phyloP scores from a whole-genome alignment of 2,113 vertebrate genomes.

The Pycnonotus jocosus region DNA sequence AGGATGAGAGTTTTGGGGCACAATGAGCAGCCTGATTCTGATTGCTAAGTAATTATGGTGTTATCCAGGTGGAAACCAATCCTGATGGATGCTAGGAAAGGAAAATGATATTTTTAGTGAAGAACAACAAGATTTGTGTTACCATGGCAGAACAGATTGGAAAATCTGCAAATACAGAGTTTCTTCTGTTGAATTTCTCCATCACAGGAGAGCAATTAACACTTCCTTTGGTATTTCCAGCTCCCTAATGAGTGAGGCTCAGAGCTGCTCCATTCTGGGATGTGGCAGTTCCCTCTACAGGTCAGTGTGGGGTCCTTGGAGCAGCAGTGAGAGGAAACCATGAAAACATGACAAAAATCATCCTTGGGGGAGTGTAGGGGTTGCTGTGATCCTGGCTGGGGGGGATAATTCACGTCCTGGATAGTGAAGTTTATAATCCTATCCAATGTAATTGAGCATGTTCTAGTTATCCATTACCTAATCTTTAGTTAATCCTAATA shows the following conservation, averaged over 20 bases:
- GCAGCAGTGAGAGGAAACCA: background rate
- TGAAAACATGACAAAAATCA: background rate
- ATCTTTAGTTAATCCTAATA: constrained; percentile 66
- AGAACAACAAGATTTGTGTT: background rate
- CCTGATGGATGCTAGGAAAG: background rate
- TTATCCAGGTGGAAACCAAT: background rate
- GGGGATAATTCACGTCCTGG: constrained; percentile 24
- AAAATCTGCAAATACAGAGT: background rate
- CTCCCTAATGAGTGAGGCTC: fast-evolving
- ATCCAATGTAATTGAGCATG: constrained; percentile 58
- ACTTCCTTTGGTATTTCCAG: background rate
- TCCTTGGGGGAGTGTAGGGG: background rate
- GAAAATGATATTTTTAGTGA: background rate
- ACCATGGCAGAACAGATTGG: background rate
- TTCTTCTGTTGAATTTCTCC: background rate
- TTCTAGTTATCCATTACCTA: constrained; percentile 61
- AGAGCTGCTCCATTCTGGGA: background rate
- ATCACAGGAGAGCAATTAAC: background rate
- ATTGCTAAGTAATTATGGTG: background rate
- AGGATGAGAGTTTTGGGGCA: background rate
- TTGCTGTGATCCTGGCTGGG: background rate
- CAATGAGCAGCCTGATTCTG: background rate
- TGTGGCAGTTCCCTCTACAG: background rate
- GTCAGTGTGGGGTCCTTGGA: background rate
- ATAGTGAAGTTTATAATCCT: constrained; percentile 59